Evolutionary conservation across 2,797 vertebrate genomes (phyloP).

Genomic region (Hapalemur alaotrensis): DNA sequence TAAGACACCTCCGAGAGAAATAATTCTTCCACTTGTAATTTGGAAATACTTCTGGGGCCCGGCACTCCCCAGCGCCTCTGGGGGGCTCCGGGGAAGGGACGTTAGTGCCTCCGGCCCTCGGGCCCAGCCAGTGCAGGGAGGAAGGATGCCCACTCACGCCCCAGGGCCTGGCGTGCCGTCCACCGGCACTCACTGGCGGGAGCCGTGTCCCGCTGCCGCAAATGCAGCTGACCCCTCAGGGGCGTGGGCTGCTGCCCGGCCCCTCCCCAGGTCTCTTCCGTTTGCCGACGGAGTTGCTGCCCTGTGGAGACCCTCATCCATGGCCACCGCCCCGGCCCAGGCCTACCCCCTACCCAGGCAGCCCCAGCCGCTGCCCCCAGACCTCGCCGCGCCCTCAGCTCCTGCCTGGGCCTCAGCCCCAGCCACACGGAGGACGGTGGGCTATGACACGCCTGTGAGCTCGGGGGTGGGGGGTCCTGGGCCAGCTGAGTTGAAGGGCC

Average conservation of each 20-base stretch:
- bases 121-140: accelerated
- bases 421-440: background rate
- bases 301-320: background rate
- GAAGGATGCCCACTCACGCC: accelerated
- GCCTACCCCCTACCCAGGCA: background rate
- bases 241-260: background rate
- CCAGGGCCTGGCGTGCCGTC: accelerated
- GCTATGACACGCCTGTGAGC: accelerated
- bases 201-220: background rate
- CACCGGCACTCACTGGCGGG: background rate
- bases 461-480: too few relatives aligned
- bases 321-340: background rate
- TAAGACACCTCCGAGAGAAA: constrained; percentile 67
- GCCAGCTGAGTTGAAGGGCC: accelerated
- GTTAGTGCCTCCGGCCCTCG: background rate
- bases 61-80: background rate
- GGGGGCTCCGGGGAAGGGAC: background rate
- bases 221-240: background rate
- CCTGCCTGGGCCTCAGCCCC: too few relatives aligned
- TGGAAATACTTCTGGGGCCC: background rate
- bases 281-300: background rate
- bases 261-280: too few relatives aligned
- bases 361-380: background rate
- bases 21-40: constrained; percentile 42
- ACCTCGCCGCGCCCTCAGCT: background rate